Conservation (phyloP, 1,140 invertebrate species). For the Drosophila lacertosa region DNA sequence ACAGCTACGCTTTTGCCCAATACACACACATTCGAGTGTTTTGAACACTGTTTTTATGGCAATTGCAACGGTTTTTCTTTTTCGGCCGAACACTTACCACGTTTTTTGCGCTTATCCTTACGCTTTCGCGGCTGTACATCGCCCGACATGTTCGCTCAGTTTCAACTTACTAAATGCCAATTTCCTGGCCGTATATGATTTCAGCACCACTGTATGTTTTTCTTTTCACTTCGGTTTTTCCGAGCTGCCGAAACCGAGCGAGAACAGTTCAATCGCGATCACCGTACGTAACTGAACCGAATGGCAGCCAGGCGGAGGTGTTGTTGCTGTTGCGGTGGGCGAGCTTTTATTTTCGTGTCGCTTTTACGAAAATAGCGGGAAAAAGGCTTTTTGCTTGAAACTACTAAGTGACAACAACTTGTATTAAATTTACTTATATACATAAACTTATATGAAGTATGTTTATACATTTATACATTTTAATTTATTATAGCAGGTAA, state of each 20-base stretch:
- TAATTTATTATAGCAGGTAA: background rate
- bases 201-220: slow-evolving; percentile 30
- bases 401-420: no score
- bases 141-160: slow-evolving; percentile 86
- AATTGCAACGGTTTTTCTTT: background rate
- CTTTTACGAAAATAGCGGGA: slow-evolving; percentile 27
- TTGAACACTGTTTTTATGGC: slow-evolving; percentile 2
- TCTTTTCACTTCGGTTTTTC: background rate
- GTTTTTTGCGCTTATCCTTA: slow-evolving; percentile 89
- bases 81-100: slow-evolving; percentile 85
- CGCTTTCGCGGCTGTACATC: slow-evolving; percentile 89
- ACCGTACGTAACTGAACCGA: slow-evolving; percentile 41
- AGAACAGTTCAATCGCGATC: slow-evolving; percentile 30
- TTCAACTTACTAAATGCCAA: slow-evolving; percentile 42
- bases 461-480: no score
- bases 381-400: background rate
- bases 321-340: slow-evolving; percentile 1
- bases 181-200: slow-evolving; percentile 26
- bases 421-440: no score
- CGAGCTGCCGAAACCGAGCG: slow-evolving; percentile 12
- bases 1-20: slow-evolving; percentile 42
- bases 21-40: slow-evolving; percentile 5
- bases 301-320: slow-evolving; percentile 3
- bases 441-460: no score
- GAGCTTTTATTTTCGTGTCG: slow-evolving; percentile 17